Evolutionary conservation across 2,113 vertebrate species (phyloP).

Genomic region (Motacilla alba): DNA sequence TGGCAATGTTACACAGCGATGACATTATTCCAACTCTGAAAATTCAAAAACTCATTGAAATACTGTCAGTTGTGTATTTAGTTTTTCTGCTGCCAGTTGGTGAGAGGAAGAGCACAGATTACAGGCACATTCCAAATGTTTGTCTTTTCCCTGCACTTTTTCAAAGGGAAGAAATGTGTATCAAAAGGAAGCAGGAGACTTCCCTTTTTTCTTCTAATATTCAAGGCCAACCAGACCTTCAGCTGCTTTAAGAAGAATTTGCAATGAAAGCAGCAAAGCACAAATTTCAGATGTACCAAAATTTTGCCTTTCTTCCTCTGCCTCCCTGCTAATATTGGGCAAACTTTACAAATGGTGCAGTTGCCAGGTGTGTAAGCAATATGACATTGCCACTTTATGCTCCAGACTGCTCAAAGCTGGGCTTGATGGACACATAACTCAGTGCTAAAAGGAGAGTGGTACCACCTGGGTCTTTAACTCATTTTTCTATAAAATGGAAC

Average conservation of each 20-base stretch:
- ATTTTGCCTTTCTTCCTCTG: not conserved
- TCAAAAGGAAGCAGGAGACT: not conserved
- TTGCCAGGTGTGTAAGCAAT: not conserved
- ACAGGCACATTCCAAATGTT: not conserved
- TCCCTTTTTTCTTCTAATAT: not conserved
- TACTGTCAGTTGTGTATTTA: not conserved
- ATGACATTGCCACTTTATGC: not conserved
- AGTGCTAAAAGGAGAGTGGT: not conserved
- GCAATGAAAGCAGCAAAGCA: not conserved
- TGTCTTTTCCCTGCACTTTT: not conserved
- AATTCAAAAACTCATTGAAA: not conserved
- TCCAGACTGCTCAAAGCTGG: not conserved
- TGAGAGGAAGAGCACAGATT: not conserved
- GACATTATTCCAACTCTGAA: not conserved
- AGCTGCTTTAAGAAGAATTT: not conserved
- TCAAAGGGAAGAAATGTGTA: not conserved
- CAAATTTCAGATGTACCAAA: not conserved
- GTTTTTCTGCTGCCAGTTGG: not conserved
- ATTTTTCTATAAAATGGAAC: not conserved
- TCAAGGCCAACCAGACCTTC: not conserved
- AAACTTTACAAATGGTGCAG: not conserved
- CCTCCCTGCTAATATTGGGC: not conserved
- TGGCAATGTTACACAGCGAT: not conserved
- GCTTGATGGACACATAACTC: conserved; percentile 21
- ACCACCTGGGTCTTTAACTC: not conserved